phyloP scores from a whole-genome alignment of 1,140 invertebrate species.

The Cheumatopsyche charites region DNA sequence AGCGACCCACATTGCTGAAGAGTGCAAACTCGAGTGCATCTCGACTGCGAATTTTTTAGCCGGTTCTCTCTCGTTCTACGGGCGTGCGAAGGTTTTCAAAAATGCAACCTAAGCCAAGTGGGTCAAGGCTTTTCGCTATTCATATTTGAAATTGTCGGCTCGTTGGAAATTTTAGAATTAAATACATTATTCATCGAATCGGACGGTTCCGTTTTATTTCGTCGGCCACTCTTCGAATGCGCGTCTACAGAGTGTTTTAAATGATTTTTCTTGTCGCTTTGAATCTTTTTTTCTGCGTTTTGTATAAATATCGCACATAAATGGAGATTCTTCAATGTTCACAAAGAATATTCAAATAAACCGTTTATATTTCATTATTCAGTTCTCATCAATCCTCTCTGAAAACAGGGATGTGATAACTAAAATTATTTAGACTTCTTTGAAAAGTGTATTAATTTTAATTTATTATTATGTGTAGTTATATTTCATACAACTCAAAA shows the following conservation, averaged over 20 bases:
- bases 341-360: slow-evolving; percentile 26
- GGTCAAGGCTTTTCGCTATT: neutral
- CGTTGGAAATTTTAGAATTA: too few relatives aligned
- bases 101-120: slow-evolving; percentile 2
- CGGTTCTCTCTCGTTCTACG: neutral
- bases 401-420: too few relatives aligned
- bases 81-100: too few relatives aligned
- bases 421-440: too few relatives aligned
- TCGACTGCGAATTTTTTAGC: slow-evolving; percentile 4
- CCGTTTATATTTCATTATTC: slow-evolving; percentile 27
- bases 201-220: too few relatives aligned
- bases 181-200: too few relatives aligned
- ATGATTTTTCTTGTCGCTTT: slow-evolving; percentile 3
- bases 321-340: neutral
- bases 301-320: slow-evolving; percentile 16
- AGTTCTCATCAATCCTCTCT: slow-evolving; percentile 16
- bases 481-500: too few relatives aligned
- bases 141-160: too few relatives aligned
- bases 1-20: neutral
- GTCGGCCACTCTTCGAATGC: too few relatives aligned
- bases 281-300: neutral
- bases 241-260: neutral
- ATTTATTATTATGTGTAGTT: too few relatives aligned
- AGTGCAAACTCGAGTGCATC: neutral
- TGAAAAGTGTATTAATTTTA: too few relatives aligned